phyloP scores from a whole-genome alignment of 2,797 vertebrate genomes.

The Tiaroga cobitis region DNA sequence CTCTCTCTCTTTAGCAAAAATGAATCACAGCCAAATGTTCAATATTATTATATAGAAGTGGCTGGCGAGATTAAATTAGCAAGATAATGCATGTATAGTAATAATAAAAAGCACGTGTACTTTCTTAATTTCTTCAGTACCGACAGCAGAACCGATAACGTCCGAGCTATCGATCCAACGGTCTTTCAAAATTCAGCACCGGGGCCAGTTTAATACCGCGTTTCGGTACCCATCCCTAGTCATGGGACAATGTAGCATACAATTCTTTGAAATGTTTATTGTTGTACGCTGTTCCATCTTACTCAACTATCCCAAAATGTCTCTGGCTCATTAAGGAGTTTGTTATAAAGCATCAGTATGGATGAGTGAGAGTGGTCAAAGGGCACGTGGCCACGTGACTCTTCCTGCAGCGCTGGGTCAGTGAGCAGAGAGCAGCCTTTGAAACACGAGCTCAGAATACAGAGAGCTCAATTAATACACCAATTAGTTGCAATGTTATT shows the following conservation, averaged over 20 bases:
- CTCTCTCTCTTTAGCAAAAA: too few relatives aligned
- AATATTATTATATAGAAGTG: too few relatives aligned
- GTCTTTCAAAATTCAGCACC: too few relatives aligned
- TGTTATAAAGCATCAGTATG: slow-evolving; percentile 26
- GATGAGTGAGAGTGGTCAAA: slow-evolving; percentile 9
- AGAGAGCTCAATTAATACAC: slow-evolving; percentile 52
- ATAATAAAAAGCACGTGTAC: too few relatives aligned
- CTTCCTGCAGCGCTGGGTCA: slow-evolving; percentile 53
- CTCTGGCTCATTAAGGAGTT: background rate
- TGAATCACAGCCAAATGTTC: too few relatives aligned
- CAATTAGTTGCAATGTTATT: slow-evolving; percentile 44
- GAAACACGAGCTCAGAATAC: slow-evolving; percentile 73
- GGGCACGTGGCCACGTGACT: slow-evolving; percentile 10
- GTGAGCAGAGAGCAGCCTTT: slow-evolving; percentile 69
- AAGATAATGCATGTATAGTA: too few relatives aligned
- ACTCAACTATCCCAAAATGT: background rate
- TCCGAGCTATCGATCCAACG: too few relatives aligned
- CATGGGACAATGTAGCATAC: background rate
- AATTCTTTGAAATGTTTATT: background rate
- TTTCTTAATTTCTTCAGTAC: too few relatives aligned
- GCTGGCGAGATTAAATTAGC: too few relatives aligned
- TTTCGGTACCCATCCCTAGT: too few relatives aligned
- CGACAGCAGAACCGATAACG: too few relatives aligned
- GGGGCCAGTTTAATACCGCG: too few relatives aligned
- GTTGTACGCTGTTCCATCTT: background rate